These are phyloP conservation scores for Enteromius treurensis DNA, from an alignment of 2,797 vertebrate species.

Conservation along the genomic window DNA sequence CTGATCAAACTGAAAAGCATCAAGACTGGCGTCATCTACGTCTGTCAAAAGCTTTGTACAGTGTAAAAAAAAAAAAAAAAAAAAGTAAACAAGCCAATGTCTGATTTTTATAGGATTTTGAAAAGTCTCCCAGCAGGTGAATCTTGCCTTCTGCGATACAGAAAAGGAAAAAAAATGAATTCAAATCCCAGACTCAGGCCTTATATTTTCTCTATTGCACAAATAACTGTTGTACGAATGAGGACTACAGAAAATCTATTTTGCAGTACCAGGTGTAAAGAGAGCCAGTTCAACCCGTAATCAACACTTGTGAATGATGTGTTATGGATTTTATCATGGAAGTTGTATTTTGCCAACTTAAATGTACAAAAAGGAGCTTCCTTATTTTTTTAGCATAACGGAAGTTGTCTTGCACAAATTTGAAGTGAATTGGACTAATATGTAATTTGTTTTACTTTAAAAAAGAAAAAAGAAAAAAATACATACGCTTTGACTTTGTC, in stretches of 20 bases:
- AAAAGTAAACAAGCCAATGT: constrained; percentile 58
- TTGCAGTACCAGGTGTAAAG: constrained; percentile 99
- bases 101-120: constrained; percentile 67
- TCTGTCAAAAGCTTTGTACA: constrained; percentile 63
- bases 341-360: constrained; percentile 72
- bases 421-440: constrained; percentile 80
- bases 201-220: constrained; percentile 99
- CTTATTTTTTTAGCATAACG: constrained; percentile 69
- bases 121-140: constrained; percentile 66
- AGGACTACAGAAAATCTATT: constrained; percentile 99
- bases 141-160: constrained; percentile 60
- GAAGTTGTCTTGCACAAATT: constrained; percentile 86
- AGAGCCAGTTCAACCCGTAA: constrained; percentile 81
- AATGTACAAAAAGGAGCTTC: constrained; percentile 66
- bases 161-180: constrained; percentile 82
- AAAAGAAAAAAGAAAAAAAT: background rate
- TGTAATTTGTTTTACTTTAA: constrained; percentile 84
- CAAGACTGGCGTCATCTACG: constrained; percentile 58
- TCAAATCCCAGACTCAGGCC: constrained; percentile 99
- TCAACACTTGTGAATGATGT: constrained; percentile 88
- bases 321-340: constrained; percentile 82
- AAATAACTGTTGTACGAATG: constrained; percentile 97
- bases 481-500: constrained; percentile 77
- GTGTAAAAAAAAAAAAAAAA: constrained; percentile 64
- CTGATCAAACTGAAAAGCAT: constrained; percentile 40